Conservation (phyloP, 2,113 vertebrate genomes). For the Nerophis lumbriciformis region DNA sequence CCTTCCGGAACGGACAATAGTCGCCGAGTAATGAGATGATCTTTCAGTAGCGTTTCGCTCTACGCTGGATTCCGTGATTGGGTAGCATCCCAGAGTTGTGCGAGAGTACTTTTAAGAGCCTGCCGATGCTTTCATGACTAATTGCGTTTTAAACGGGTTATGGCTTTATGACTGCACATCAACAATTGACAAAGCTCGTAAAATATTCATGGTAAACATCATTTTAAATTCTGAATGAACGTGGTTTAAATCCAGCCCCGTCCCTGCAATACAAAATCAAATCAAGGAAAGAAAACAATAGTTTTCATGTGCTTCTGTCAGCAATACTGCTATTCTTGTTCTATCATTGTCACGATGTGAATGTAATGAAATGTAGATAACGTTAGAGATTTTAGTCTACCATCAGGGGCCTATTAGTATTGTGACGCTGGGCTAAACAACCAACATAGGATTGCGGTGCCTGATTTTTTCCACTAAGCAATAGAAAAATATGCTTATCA, state of each 20-base stretch:
- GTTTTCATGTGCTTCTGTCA: background rate
- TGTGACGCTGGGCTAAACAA: too few species aligned
- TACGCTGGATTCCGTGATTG: conserved; percentile 17
- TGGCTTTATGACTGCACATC: conserved; percentile 4
- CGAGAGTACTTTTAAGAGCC: conserved; percentile 13
- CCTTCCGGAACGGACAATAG: conserved; percentile 11
- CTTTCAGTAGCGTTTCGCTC: conserved; percentile 7
- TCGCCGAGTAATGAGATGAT: too few species aligned
- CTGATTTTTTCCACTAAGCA: too few species aligned
- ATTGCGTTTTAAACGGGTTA: conserved; percentile 4
- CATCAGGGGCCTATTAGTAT: conserved; percentile 1
- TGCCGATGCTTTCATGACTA: conserved; percentile 5
- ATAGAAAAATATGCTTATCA: too few species aligned
- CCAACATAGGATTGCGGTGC: too few species aligned
- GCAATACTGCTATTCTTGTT: background rate
- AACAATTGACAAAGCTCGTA: background rate
- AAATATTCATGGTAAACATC: too few species aligned
- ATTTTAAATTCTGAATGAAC: too few species aligned
- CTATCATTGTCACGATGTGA: background rate
- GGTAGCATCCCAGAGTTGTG: conserved; percentile 6
- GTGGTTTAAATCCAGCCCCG: background rate
- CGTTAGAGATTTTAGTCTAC: background rate
- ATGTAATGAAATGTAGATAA: background rate
- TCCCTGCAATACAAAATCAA: background rate
- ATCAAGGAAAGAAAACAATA: background rate